Evolutionary conservation across 30 jellyfish, hydroid and myxozoan genomes (phyloP).

Genomic region (Aurelia coerulea): DNA sequence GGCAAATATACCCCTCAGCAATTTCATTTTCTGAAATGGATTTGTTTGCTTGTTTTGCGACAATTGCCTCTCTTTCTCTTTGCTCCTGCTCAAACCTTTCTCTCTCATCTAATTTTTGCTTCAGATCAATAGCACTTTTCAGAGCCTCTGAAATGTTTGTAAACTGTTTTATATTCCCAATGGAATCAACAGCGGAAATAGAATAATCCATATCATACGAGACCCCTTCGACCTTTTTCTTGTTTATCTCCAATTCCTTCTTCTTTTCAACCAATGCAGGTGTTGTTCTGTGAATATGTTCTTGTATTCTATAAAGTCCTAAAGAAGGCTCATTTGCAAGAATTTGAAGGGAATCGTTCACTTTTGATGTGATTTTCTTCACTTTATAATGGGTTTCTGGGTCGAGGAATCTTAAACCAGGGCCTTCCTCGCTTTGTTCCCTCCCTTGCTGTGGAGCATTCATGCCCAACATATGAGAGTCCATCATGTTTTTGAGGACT

Average conservation of each 20-base stretch:
- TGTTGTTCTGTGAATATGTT: conserved; percentile 85
- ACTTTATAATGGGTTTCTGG: conserved; percentile 94
- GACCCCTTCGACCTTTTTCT: conserved; percentile 65
- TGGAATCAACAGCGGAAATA: conserved; percentile 62
- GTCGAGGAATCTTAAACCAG: conserved; percentile 75
- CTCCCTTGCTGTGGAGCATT: neutral
- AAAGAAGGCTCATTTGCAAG: conserved; percentile 96
- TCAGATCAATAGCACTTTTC: conserved; percentile 80
- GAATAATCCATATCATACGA: conserved; percentile 85
- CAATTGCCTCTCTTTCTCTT: conserved; percentile 48
- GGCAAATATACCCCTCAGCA: conserved; percentile 99
- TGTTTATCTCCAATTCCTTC: conserved; percentile 50
- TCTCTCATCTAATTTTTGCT: conserved; percentile 26
- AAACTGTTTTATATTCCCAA: conserved; percentile 75
- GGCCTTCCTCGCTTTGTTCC: neutral
- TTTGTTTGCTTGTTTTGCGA: conserved; percentile 81
- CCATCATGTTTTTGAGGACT: conserved; percentile 54
- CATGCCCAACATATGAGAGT: conserved; percentile 38
- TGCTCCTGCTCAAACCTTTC: conserved; percentile 67
- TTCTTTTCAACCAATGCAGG: conserved; percentile 80
- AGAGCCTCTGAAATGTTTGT: conserved; percentile 87
- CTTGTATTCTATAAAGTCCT: conserved; percentile 92
- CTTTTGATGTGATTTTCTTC: conserved; percentile 63
- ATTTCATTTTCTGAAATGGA: conserved; percentile 93
- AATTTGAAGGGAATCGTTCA: conserved; percentile 79